Conservation (phyloP, 1,140 invertebrate species). For the Listronotus oregonensis region DNA sequence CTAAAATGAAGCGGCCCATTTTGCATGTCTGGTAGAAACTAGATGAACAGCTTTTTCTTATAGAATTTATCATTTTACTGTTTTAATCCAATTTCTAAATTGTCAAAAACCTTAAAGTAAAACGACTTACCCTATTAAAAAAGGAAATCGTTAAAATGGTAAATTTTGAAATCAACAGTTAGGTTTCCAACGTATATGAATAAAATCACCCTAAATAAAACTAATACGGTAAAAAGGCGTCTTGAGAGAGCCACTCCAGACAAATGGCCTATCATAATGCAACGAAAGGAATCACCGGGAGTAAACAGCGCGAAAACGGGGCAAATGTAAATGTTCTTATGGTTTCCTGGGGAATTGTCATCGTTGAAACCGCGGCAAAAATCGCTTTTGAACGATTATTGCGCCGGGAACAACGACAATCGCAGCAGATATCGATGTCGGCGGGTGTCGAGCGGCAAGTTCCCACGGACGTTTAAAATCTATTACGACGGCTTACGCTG, state of each 20-base stretch:
- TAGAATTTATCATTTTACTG: too few relatives aligned
- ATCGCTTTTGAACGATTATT: constrained; percentile 32
- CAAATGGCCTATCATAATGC: constrained; percentile 25
- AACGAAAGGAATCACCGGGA: constrained; percentile 24
- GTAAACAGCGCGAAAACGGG: constrained; percentile 20
- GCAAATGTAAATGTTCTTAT: constrained; percentile 32
- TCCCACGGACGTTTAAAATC: constrained; percentile 28
- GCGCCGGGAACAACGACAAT: constrained; percentile 26
- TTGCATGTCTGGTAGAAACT: too few relatives aligned
- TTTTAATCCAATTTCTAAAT: too few relatives aligned
- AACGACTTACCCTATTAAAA: too few relatives aligned
- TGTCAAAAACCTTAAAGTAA: too few relatives aligned
- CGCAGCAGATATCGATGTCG: constrained; percentile 26
- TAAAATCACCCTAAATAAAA: constrained; percentile 16
- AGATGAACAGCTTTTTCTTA: too few relatives aligned
- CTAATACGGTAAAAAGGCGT: constrained; percentile 22
- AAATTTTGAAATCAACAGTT: constrained; percentile 1
- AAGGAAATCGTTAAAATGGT: not conserved
- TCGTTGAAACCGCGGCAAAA: constrained; percentile 33
- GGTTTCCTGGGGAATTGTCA: constrained; percentile 31
- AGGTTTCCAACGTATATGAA: constrained; percentile 14
- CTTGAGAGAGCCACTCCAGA: constrained; percentile 19
- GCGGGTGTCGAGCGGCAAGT: constrained; percentile 6
- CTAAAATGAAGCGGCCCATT: too few relatives aligned
- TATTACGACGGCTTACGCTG: constrained; percentile 13